A percentile compares a stretch with the other conserved stretches of the same genome.
Evolutionary conservation across 1,140 invertebrate species (phyloP).

Genomic region (Nymphalis io): DNA sequence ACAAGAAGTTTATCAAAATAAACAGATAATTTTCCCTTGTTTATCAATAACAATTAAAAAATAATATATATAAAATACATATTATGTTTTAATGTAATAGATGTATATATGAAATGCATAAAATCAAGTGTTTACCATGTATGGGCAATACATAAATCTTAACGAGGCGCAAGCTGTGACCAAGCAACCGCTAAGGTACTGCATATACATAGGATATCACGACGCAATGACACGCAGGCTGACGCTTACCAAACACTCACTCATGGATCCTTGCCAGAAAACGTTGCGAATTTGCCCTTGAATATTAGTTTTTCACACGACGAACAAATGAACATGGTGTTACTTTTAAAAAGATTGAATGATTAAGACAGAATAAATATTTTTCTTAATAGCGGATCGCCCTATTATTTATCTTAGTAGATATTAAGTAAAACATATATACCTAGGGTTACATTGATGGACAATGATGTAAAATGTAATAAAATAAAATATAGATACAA

Average conservation of each 20-base stretch:
- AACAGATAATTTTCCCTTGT: too few species aligned
- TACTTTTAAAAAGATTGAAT: conserved; percentile 2
- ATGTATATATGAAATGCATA: background rate
- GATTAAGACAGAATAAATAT: background rate
- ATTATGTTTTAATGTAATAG: too few species aligned
- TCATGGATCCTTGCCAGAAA: conserved; percentile 48
- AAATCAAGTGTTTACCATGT: background rate
- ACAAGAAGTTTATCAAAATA: too few species aligned
- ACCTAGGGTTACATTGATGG: too few species aligned
- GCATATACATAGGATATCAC: conserved; percentile 14
- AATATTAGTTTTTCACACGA: conserved; percentile 19
- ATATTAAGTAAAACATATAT: too few species aligned
- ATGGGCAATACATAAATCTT: conserved; percentile 7
- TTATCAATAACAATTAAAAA: too few species aligned
- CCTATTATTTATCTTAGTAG: too few species aligned
- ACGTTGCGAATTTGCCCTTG: conserved; percentile 22
- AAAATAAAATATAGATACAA: too few species aligned
- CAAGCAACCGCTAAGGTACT: conserved; percentile 9
- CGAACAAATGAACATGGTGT: conserved; percentile 27
- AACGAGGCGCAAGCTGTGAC: conserved; percentile 10
- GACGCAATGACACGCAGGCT: conserved; percentile 37
- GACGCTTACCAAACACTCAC: conserved; percentile 37
- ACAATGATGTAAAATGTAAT: too few species aligned
- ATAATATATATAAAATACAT: too few species aligned
- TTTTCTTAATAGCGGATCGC: too few species aligned